Base-by-base conservation (phyloP, 2,113 vertebrate genomes). In the Podiceps cristatus region DNA sequence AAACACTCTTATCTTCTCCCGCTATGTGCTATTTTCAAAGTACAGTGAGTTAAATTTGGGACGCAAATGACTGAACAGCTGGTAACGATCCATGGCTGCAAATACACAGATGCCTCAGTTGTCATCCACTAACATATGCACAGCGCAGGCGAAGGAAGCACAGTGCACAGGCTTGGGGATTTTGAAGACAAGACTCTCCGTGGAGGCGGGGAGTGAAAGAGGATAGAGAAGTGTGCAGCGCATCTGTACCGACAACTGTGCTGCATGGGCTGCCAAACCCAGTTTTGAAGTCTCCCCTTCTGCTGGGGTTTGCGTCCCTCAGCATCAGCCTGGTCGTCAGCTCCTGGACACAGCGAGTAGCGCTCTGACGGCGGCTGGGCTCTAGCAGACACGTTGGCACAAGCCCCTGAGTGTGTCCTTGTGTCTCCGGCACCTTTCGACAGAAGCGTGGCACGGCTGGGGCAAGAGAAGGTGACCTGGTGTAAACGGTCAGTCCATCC, bases 51-150 rank as follows among this genome's bases (percentile, higher is more conserved):
- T 96, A 96, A 96, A 96, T 96, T 53, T 80, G 89, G 86, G 94
- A 77, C 91, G 17, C 79, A 42, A 88, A 97, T 96, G 96, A 97
- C 92, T 97, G 93, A 96, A 95, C 94, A 96, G 89, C 94, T 96
- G 96, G 92, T 95, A 71, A 86, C 7, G 9, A 91, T 93, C 90
- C 86, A 23, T 37, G 79, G 93, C 82, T 94, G 86, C 78, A 81
- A 87, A 88, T 16, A 64, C 66, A 55, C 88, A 96, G 92, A 96
- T 93, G 92, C 69, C 76, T 94, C 40, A 13, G 33, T 45, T 93
- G 92, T 92, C 95, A 95, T 81, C 93, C 74, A 66, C 95, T 49
- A n/a, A 74, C 84, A 93, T 9, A 77, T 55, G 93, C 87, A 28
- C 50, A 33, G 49, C 29, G 22, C 79, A 50, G 82, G 85, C 14